phyloP scores from a whole-genome alignment of 1,140 invertebrate species.

The Drosophila serrata region DNA sequence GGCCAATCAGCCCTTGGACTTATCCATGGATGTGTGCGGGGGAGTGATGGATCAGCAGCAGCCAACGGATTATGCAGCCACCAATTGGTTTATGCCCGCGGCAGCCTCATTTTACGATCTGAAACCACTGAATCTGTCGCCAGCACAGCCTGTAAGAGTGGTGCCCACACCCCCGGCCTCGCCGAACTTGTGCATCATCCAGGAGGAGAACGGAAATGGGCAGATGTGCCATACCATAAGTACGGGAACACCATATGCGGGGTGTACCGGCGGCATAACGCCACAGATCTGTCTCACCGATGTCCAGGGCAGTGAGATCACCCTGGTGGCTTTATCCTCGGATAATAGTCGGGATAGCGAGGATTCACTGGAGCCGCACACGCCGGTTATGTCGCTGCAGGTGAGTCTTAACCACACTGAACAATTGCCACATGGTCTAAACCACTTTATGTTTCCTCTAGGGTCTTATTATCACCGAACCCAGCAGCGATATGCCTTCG shows the following conservation, averaged over 20 bases:
- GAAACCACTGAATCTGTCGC: conserved; percentile 87
- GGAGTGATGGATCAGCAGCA: conserved; percentile 31
- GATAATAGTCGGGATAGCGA: conserved; percentile 88
- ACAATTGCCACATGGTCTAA: not conserved
- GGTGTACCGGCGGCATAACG: conserved; percentile 70
- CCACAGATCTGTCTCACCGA: conserved; percentile 96
- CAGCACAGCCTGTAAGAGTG: conserved; percentile 86
- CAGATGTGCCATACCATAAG: conserved; percentile 79
- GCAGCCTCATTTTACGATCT: conserved; percentile 84
- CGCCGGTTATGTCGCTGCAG: conserved; percentile 85
- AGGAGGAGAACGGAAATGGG: conserved; percentile 89
- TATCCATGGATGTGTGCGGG: conserved; percentile 81
- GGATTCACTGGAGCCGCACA: conserved; percentile 79
- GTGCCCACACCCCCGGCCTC: conserved; percentile 83
- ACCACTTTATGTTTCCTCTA: conserved; percentile 80
- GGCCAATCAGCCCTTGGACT: conserved; percentile 73
- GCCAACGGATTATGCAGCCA: conserved; percentile 51
- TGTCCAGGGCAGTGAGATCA: conserved; percentile 93
- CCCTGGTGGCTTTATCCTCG: conserved; percentile 90
- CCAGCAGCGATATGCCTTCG: conserved; percentile 91
- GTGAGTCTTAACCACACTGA: conserved; percentile 26
- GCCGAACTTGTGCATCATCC: conserved; percentile 93
- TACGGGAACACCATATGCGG: conserved; percentile 73
- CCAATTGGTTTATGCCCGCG: conserved; percentile 83
- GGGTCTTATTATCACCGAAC: conserved; percentile 90